These are phyloP conservation scores for Saguinus imperator DNA, from an alignment of 2,113 vertebrate genomes.

Conservation along the genomic window DNA sequence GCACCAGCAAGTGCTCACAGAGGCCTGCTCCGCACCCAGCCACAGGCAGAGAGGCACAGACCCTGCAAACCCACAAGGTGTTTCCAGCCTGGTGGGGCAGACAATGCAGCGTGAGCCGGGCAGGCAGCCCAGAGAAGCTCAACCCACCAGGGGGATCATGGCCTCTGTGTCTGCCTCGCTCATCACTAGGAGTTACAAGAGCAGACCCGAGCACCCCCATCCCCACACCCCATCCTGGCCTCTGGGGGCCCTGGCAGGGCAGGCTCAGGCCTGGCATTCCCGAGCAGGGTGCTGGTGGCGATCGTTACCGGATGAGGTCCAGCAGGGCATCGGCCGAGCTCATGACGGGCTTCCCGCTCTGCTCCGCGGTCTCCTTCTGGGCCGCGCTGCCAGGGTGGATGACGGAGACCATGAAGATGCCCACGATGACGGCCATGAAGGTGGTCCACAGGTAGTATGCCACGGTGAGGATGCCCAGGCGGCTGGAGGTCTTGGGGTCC, in stretches of 20 bases:
- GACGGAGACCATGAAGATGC: conserved; percentile 96
- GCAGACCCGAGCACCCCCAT: not conserved
- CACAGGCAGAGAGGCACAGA: too few species aligned
- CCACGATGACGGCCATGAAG: conserved; percentile 96
- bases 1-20: not conserved
- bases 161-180: too few species aligned
- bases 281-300: not conserved
- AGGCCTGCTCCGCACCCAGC: not conserved
- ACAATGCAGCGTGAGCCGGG: not conserved
- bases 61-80: not conserved
- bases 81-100: not conserved
- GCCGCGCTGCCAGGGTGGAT: conserved; percentile 97
- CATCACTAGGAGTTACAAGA: not conserved
- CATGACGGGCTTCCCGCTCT: conserved; percentile 94
- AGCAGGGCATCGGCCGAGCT: conserved; percentile 97
- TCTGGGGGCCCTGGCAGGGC: not conserved
- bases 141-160: not conserved
- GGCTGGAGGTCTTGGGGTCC: conserved; percentile 97
- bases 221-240: rapidly evolving
- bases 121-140: not conserved
- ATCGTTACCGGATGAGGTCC: conserved; percentile 94
- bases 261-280: not conserved
- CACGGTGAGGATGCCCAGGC: conserved; percentile 96
- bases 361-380: conserved; percentile 93
- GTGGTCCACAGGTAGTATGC: conserved; percentile 99